These are phyloP conservation scores for Parazoanthus atlanticus DNA, from an alignment of 92 coral and sea anemone genomes.

Conservation along the genomic window DNA sequence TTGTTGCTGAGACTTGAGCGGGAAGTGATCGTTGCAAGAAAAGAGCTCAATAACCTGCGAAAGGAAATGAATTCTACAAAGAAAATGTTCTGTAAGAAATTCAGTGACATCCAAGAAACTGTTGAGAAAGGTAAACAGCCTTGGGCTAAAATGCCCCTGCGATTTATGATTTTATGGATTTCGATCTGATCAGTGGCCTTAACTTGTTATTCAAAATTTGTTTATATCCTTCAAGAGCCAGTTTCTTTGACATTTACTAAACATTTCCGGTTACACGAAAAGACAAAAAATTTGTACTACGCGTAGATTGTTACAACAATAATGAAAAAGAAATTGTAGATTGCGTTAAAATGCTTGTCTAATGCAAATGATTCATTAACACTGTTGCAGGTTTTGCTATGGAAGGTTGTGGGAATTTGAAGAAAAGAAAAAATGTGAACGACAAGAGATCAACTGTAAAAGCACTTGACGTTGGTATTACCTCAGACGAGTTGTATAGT, in stretches of 20 bases:
- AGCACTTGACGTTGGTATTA: neutral
- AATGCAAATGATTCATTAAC: neutral
- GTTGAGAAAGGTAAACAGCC: slow-evolving; percentile 32
- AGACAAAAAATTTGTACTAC: neutral
- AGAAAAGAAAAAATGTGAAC: slow-evolving; percentile 29
- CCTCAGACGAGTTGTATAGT: slow-evolving; percentile 10
- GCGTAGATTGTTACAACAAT: neutral
- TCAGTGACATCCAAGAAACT: slow-evolving; percentile 55
- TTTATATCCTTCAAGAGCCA: slow-evolving; percentile 28
- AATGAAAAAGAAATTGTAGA: neutral
- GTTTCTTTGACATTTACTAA: neutral
- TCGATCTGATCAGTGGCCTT: too few relatives aligned
- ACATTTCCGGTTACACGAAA: slow-evolving; percentile 41
- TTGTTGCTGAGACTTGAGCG: slow-evolving; percentile 42
- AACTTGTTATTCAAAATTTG: neutral
- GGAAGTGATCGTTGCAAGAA: slow-evolving; percentile 62
- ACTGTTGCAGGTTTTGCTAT: slow-evolving; percentile 6
- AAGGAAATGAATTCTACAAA: slow-evolving; percentile 57
- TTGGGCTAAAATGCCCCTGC: neutral
- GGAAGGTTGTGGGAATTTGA: slow-evolving; percentile 5
- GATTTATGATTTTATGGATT: neutral
- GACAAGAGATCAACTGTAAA: neutral
- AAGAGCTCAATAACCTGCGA: slow-evolving; percentile 63
- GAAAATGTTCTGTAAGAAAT: slow-evolving; percentile 56
- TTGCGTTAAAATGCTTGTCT: neutral